Conservation (phyloP, 2,797 vertebrate genomes). For the Rhinella marina region DNA sequence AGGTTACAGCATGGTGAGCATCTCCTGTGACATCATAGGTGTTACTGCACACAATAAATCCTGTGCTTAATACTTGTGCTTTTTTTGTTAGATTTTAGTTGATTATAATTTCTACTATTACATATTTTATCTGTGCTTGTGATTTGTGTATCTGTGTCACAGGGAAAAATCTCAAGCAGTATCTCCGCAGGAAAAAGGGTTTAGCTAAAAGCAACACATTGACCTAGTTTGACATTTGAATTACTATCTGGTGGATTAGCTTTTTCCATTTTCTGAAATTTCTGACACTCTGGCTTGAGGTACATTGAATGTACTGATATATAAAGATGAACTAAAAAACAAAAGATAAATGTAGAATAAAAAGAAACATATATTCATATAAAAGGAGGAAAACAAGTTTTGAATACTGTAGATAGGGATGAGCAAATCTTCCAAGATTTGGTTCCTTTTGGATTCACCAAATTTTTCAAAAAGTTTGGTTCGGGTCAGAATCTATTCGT, state of each 20-base stretch:
- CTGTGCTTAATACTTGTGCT: not conserved
- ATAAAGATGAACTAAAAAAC: not conserved
- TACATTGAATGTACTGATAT: not conserved
- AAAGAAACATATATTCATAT: not conserved
- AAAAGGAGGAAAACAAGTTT: not conserved
- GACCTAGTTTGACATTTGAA: slow-evolving; percentile 58
- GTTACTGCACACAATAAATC: not conserved
- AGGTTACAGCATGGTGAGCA: not conserved
- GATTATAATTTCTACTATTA: not conserved
- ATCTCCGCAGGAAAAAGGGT: slow-evolving; percentile 46
- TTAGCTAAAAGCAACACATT: slow-evolving; percentile 60
- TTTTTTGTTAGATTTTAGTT: not conserved
- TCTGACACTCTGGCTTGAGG: not conserved
- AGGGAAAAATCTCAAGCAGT: slow-evolving; percentile 28
- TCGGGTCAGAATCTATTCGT: too few relatives aligned
- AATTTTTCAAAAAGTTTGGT: too few relatives aligned
- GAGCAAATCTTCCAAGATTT: too few relatives aligned
- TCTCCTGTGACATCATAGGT: not conserved
- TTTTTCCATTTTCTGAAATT: slow-evolving; percentile 25
- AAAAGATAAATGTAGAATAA: not conserved
- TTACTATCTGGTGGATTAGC: slow-evolving; percentile 56
- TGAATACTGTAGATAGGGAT: not conserved
- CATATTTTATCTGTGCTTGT: slow-evolving; percentile 1
- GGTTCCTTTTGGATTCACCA: too few relatives aligned
- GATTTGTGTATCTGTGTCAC: slow-evolving; percentile 34